Base-by-base conservation (phyloP, 2,888 invertebrate species). In the Drosophila mulleri region DNA sequence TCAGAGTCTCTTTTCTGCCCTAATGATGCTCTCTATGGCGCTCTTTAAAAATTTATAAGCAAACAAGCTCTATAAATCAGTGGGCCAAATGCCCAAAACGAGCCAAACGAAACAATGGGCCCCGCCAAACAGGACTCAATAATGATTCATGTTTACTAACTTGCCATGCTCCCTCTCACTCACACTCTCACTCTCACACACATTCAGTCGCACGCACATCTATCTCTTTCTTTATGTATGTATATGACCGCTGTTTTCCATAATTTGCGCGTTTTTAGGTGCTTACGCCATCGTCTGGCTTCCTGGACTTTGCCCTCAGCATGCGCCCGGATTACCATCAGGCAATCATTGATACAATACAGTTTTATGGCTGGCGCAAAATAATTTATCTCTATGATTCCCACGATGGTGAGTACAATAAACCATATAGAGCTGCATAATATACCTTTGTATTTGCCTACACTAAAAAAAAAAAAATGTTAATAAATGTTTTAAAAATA, bases 301-400 rank as follows among this genome's bases (percentile, higher is more conserved):
- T 96, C 86, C 94, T 97, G 89, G 97, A 98, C 93, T 97, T 96
- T 92, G 98, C 98, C 61, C 96, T 98, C 89, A 97, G 97, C 93
- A 96, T 99, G 96, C 95, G 98, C 69, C 99, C 99, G 39, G 97
- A 98, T 93, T 98, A 98, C 93, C 98, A 98, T 93, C 96, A 96
- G 90, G 98, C 99, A 66, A 96, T 99, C 91, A 97, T 98, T 83
- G 98, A 98, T 93, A 96, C 98, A 69, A 98, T 99, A 90, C 95
- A 96, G 78, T 96, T 97, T 93, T 99, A 99, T 93, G 96, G 95
- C 67, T 97, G 97, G 97, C 94, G 94, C 84, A 95, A 95, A 92
- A 95, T 97, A 89, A 96, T 96, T 92, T 96, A 96, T 93, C 94
- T 97, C 83, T 96, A 96, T 93, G 96, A 96, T 93, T 95, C 96